Base-by-base conservation (phyloP, 2,113 vertebrate species). In the Paraplagusia blochii region DNA sequence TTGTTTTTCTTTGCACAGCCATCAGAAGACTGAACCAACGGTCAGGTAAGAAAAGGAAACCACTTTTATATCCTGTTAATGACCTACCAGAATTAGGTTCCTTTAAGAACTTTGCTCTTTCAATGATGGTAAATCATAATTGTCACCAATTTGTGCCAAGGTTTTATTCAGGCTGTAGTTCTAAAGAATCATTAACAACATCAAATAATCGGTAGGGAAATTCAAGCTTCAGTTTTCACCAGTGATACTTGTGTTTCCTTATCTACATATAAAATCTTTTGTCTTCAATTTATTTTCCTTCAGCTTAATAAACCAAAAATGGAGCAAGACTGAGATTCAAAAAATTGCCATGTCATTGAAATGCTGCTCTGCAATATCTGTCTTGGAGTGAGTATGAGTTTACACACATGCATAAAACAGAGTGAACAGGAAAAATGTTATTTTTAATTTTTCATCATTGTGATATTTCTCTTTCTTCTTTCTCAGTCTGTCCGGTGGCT, bases 381-480 rank as follows among this genome's bases (percentile, higher is more conserved):
- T 72, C 9, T 66, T 91, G 44, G 73, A 91, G 90, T 91, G 68
- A 88, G 88, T 79, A 11, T 47, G 63, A 9, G 35, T 39, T 5
- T 12, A 58, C 11, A 55, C 6, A 50, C 15, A 0, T 15, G 0
- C 16, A 22, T 47, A 2, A 45, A 36, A 44, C 34, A 39, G 17
- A 22, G 11, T 36, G 7, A 33, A 36, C n/a, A 40, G 13, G 13
- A 13, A 11, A 40, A 5, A 40, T 11, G 5, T 40, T 4, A 40
- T 1, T 40, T 11, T 40, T 40, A 11, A 40, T 40, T 4, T 40
- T 38, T 11, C 2, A 9, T 38, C 10, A 3, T 4, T 38, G 3
- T 9, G 5, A 40, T 40, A 11, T 13, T 11, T 5, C 1, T 63
- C 14, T 63, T 29, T 43, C 7, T 56, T 42, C 60, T 19, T 53